Conservation (phyloP, 2,113 vertebrate genomes). For the Pycnonotus jocosus region DNA sequence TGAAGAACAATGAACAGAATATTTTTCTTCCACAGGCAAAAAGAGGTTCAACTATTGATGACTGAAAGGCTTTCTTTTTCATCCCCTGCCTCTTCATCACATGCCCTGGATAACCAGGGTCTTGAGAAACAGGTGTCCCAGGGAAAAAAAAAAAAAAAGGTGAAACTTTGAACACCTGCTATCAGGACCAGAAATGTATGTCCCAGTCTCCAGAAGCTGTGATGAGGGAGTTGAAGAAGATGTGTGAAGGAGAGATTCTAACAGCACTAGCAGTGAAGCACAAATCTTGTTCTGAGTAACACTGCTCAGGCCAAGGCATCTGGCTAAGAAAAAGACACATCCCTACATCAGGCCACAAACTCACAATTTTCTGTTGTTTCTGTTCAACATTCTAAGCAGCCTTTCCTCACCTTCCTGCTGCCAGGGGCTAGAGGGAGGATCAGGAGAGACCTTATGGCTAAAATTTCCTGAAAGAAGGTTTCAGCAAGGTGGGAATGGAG, state of each 20-base stretch:
- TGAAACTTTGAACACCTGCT: background rate
- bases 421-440: background rate
- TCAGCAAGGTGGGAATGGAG: accelerated
- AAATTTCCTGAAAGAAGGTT: background rate
- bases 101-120: background rate
- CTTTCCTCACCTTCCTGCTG: background rate
- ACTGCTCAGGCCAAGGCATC: background rate
- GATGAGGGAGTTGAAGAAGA: background rate
- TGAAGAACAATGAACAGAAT: background rate
- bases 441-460: background rate
- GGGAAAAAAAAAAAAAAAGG: background rate
- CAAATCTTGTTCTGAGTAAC: background rate
- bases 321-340: background rate
- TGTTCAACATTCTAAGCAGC: background rate
- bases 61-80: background rate
- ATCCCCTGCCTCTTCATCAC: background rate
- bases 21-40: background rate
- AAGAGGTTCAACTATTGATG: background rate
- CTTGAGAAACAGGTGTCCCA: background rate
- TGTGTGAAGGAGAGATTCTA: background rate
- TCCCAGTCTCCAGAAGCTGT: background rate
- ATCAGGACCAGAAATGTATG: background rate
- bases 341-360: background rate
- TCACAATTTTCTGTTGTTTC: background rate
- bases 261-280: background rate